Conservation (phyloP, 2,888 invertebrate genomes). For the Diarsia mendica region DNA sequence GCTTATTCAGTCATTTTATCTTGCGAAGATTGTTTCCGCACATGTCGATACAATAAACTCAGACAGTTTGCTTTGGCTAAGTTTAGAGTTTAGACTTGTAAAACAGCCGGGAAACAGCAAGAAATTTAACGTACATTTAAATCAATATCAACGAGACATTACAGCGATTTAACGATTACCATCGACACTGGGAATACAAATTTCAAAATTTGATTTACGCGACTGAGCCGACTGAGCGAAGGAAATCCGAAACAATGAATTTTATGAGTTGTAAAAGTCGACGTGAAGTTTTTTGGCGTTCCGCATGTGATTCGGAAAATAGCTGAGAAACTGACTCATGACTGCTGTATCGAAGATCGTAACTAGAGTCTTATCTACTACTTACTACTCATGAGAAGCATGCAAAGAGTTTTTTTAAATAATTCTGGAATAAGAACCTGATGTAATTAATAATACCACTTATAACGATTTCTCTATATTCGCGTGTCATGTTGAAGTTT, state of each 20-base stretch:
- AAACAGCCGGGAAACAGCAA: conserved; percentile 30
- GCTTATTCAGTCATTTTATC: neutral
- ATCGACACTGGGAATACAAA: conserved; percentile 37
- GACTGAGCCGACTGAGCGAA: conserved; percentile 19
- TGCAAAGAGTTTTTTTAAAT: neutral
- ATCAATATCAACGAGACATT: conserved; percentile 41
- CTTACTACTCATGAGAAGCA: neutral
- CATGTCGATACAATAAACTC: neutral
- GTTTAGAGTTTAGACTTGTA: neutral
- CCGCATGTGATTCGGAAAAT: conserved; percentile 6
- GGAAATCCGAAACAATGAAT: conserved; percentile 45
- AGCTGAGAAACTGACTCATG: neutral
- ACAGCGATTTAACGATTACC: conserved; percentile 21
- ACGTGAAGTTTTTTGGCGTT: conserved; percentile 42
- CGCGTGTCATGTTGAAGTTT: neutral
- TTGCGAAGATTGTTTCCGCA: neutral
- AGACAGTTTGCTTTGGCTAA: neutral
- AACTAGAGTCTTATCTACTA: neutral
- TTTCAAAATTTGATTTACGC: conserved; percentile 51
- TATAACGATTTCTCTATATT: neutral
- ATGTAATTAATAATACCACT: neutral
- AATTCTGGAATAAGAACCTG: no score
- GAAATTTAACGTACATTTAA: conserved; percentile 27
- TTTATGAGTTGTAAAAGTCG: conserved; percentile 59
- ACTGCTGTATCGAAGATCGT: neutral